Conservation (phyloP, 1,140 invertebrate species). For the Nymphalis io region DNA sequence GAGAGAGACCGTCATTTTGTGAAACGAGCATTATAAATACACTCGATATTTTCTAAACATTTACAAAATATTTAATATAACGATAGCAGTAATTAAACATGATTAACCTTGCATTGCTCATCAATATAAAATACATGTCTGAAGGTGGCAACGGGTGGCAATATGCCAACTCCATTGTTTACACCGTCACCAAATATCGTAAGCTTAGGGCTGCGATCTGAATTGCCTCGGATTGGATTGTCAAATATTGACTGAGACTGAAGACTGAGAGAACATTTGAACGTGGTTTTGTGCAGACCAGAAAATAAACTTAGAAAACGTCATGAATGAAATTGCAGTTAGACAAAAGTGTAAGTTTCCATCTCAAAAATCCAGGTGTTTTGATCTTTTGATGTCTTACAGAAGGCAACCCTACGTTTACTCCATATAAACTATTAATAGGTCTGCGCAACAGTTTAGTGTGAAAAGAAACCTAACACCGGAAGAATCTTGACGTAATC, state of each 20-base stretch:
- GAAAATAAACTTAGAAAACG: too few species aligned
- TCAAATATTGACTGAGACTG: not conserved
- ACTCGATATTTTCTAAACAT: not conserved
- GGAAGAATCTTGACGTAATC: conserved; percentile 43
- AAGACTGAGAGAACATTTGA: too few species aligned
- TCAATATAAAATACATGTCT: conserved; percentile 28
- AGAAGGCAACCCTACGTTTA: conserved; percentile 19
- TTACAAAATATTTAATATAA: not conserved
- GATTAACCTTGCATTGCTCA: conserved; percentile 29
- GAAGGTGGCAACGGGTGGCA: conserved; percentile 46
- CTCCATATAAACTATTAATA: conserved; percentile 57
- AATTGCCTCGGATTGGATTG: not conserved
- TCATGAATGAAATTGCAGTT: too few species aligned
- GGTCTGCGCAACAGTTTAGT: conserved; percentile 44
- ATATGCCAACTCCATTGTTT: conserved; percentile 60
- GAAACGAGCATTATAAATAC: not conserved
- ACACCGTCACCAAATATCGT: conserved; percentile 45
- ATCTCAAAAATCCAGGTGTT: too few species aligned
- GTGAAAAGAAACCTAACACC: conserved; percentile 44
- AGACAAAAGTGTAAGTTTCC: too few species aligned
- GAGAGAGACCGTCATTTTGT: too few species aligned
- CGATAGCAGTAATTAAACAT: conserved; percentile 23
- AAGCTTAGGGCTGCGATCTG: conserved; percentile 10
- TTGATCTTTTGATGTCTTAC: not conserved
- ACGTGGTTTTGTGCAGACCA: too few species aligned